phyloP scores from a whole-genome alignment of 2,113 vertebrate genomes.

The Dicentrarchus labrax region DNA sequence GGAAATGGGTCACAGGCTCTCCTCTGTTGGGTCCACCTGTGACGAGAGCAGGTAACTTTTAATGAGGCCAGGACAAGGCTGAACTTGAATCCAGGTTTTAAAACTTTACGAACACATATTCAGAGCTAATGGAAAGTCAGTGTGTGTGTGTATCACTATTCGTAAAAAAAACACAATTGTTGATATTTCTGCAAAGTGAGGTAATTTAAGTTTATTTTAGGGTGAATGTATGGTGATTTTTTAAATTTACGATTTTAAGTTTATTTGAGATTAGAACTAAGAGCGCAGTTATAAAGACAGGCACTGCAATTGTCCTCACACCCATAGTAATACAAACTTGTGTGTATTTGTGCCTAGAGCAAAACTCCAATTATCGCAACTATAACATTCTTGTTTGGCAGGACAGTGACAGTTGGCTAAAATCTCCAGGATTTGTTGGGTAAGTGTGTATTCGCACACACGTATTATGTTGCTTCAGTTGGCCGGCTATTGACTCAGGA shows the following conservation, averaged over 20 bases:
- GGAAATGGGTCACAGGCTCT: slow-evolving; percentile 57
- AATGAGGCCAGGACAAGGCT: slow-evolving; percentile 46
- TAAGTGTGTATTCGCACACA: slow-evolving; percentile 27
- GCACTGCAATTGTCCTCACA: slow-evolving; percentile 32
- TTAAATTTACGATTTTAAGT: too few relatives aligned
- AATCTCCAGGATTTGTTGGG: slow-evolving; percentile 44
- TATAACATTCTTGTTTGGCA: slow-evolving; percentile 50
- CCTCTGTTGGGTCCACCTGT: slow-evolving; percentile 46
- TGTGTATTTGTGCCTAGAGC: slow-evolving; percentile 45
- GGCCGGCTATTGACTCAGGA: slow-evolving; percentile 20
- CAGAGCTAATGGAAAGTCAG: slow-evolving; percentile 12
- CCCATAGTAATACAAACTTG: slow-evolving; percentile 1
- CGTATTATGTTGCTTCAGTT: slow-evolving; percentile 28
- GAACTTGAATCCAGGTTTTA: slow-evolving; percentile 23
- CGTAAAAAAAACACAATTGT: background rate
- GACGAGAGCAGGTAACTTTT: slow-evolving; percentile 58
- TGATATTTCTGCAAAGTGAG: background rate
- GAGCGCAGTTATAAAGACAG: background rate
- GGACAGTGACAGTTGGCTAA: slow-evolving; percentile 53
- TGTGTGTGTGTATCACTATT: background rate
- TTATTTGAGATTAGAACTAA: background rate
- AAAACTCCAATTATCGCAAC: slow-evolving; percentile 60
- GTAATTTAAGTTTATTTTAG: background rate
- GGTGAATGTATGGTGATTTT: background rate
- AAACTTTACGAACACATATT: slow-evolving; percentile 53